Conservation (phyloP, 1,140 invertebrate species). For the Delia radicum region DNA sequence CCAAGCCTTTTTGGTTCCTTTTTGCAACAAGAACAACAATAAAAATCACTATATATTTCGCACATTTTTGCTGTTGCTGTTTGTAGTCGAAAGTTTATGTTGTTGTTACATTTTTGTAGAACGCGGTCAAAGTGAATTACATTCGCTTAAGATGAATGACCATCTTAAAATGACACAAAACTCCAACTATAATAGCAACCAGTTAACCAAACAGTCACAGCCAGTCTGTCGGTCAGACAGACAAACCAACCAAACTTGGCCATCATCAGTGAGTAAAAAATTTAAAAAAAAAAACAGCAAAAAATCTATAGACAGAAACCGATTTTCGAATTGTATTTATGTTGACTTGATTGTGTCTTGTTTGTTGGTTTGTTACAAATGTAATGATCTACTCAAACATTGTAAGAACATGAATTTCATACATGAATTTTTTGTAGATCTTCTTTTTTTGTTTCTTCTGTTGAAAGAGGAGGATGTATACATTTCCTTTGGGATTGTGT, state of each 20-base stretch:
- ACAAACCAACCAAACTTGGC: not conserved
- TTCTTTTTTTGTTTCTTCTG: not conserved
- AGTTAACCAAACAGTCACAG: not conserved
- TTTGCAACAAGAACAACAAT: not conserved
- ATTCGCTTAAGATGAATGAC: conserved; percentile 16
- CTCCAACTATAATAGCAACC: not conserved
- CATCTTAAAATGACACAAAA: conserved; percentile 12
- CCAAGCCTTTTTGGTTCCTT: not conserved
- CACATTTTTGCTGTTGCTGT: conserved; percentile 7
- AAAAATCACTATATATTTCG: conserved; percentile 12
- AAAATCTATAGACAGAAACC: not conserved
- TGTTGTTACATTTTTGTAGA: conserved; percentile 10
- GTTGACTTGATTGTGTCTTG: conserved; percentile 9
- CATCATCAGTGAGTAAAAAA: not conserved
- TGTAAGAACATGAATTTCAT: conserved; percentile 12
- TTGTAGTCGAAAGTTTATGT: not conserved
- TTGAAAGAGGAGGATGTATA: too few species aligned
- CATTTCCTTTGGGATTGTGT: not conserved
- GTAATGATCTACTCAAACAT: conserved; percentile 18
- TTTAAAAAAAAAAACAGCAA: not conserved
- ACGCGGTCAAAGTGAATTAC: conserved; percentile 20
- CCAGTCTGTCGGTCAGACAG: not conserved
- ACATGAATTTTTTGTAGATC: not conserved
- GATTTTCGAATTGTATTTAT: not conserved
- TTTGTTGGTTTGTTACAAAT: conserved; percentile 4